A percentile compares a stretch with the other conserved stretches of the same genome.
Conservation (phyloP, 2,888 invertebrate genomes). For the Drosophila nr. fundita region DNA sequence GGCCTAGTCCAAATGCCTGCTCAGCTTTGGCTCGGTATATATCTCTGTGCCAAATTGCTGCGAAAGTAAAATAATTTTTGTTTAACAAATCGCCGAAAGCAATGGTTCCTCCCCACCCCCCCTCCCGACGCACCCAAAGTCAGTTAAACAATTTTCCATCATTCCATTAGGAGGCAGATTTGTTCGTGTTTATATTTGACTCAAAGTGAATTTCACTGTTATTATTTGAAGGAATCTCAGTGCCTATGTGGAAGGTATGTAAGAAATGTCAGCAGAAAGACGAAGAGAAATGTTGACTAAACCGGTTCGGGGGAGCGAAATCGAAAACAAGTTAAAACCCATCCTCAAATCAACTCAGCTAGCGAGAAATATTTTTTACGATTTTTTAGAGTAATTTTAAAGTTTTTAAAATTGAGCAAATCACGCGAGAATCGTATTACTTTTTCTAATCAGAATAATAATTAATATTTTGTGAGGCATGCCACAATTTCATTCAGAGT, state of each 20-base stretch:
- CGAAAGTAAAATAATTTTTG: conserved; percentile 31
- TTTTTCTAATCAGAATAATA: neutral
- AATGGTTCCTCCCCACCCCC: conserved; percentile 1
- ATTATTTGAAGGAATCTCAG: neutral
- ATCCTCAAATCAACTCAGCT: neutral
- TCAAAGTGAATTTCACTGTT: neutral
- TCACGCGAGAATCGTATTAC: neutral
- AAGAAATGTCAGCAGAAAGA: neutral
- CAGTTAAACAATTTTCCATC: conserved; percentile 24
- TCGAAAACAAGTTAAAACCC: neutral
- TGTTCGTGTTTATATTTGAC: conserved; percentile 7
- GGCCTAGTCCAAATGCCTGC: neutral
- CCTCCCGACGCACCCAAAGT: conserved; percentile 12
- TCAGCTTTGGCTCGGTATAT: neutral
- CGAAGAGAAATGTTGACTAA: neutral
- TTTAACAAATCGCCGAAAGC: conserved; percentile 32
- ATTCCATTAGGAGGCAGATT: conserved; percentile 7
- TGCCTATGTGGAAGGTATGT: neutral
- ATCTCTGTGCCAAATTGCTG: conserved; percentile 36
- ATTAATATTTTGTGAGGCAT: neutral
- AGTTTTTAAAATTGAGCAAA: neutral
- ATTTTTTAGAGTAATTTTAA: neutral
- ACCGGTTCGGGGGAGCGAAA: neutral
- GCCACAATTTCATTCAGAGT: neutral
- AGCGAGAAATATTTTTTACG: neutral